Evolutionary conservation across 2,113 vertebrate species (phyloP).

Genomic region (Pitta sordida): DNA sequence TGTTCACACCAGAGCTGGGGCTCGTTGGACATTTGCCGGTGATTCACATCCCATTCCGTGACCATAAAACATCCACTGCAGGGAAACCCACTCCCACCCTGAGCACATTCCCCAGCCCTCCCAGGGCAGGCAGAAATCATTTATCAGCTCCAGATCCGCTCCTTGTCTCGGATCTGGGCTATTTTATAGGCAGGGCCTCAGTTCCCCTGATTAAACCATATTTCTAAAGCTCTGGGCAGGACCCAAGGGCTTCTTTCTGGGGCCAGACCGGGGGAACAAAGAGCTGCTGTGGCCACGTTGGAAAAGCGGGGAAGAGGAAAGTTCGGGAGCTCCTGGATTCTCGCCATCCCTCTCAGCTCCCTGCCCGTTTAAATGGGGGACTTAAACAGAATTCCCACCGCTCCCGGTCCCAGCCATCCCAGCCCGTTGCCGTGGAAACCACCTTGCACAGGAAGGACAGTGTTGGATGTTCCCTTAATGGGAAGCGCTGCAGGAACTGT

Average conservation of each 20-base stretch:
- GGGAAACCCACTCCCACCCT: background rate
- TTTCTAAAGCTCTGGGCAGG: background rate
- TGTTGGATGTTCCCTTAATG: rapidly evolving
- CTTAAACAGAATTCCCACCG: background rate
- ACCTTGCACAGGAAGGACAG: background rate
- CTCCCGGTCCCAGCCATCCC: background rate
- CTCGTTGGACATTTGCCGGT: background rate
- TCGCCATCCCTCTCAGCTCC: rapidly evolving
- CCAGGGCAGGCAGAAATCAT: background rate
- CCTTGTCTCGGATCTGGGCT: rapidly evolving
- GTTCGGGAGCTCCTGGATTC: rapidly evolving
- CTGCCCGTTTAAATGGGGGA: rapidly evolving
- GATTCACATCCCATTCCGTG: background rate
- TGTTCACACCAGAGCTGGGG: background rate
- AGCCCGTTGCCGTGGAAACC: conserved; percentile 21
- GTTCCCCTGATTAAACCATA: background rate
- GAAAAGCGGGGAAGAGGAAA: rapidly evolving
- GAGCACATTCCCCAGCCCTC: background rate
- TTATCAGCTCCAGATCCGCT: background rate
- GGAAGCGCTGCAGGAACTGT: background rate
- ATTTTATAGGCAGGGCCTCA: rapidly evolving
- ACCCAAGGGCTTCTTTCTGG: background rate
- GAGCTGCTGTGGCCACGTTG: rapidly evolving
- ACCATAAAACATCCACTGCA: background rate
- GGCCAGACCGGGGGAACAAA: background rate